These are phyloP conservation scores for Girardinus metallicus DNA, from an alignment of 2,797 vertebrate species.

Conservation along the genomic window DNA sequence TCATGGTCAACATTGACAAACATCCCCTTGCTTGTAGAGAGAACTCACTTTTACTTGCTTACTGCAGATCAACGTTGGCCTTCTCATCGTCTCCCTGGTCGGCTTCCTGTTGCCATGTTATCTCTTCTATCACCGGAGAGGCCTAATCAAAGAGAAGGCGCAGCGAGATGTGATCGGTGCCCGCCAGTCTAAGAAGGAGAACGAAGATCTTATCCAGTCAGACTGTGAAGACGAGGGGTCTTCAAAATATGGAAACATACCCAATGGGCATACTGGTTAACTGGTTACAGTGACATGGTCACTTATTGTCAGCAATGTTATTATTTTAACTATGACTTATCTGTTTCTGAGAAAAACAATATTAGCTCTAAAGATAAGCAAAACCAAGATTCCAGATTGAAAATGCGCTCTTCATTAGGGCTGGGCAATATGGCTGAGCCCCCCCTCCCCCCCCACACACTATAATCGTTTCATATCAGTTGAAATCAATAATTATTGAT, in stretches of 20 bases:
- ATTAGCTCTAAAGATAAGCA: background rate
- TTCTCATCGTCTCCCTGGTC: conserved; percentile 83
- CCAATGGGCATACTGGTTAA: conserved; percentile 21
- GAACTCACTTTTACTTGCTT: conserved; percentile 35
- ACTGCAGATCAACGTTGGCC: conserved; percentile 85
- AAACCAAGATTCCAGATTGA: background rate
- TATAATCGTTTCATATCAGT: too few relatives aligned
- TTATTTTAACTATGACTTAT: background rate
- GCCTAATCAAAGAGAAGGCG: conserved; percentile 66
- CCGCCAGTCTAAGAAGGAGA: conserved; percentile 42
- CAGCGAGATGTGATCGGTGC: conserved; percentile 22
- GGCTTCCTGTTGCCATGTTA: conserved; percentile 88
- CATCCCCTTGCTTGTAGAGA: background rate
- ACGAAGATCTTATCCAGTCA: conserved; percentile 29
- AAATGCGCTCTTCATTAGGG: background rate
- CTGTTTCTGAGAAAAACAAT: too few relatives aligned
- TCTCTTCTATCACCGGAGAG: conserved; percentile 81
- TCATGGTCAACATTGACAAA: background rate
- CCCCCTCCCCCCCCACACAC: too few relatives aligned
- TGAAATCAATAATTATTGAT: too few relatives aligned
- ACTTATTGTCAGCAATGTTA: background rate
- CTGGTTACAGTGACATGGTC: background rate
- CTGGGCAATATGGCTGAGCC: too few relatives aligned
- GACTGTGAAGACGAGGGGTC: conserved; percentile 29
- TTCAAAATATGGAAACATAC: conserved; percentile 24